Evolutionary conservation across 2,888 invertebrate genomes (phyloP).

Genomic region (Tipula helvola): DNA sequence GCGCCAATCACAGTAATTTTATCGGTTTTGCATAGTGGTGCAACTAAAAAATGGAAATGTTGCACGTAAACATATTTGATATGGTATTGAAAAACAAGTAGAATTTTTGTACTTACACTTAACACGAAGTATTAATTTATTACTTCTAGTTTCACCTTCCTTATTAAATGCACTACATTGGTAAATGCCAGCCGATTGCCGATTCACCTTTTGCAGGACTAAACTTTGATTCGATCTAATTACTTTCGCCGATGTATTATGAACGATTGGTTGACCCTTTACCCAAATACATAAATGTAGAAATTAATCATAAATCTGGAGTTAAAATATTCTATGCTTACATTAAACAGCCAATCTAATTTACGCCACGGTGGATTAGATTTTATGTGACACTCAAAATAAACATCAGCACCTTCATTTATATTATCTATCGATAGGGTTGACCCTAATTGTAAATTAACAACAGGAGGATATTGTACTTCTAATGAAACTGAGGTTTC

Average conservation of each 20-base stretch:
- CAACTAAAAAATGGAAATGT: slow-evolving; percentile 40
- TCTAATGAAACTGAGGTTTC: slow-evolving; percentile 32
- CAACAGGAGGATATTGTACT: slow-evolving; percentile 56
- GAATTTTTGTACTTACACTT: slow-evolving; percentile 58
- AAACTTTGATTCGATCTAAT: slow-evolving; percentile 87
- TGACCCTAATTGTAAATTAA: slow-evolving; percentile 67
- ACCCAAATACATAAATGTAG: not conserved
- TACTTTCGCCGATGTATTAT: slow-evolving; percentile 76
- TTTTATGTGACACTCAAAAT: slow-evolving; percentile 84
- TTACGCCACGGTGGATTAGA: slow-evolving; percentile 77
- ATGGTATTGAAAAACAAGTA: not conserved
- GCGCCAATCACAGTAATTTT: slow-evolving; percentile 66
- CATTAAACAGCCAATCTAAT: slow-evolving; percentile 77
- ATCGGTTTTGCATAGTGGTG: slow-evolving; percentile 58
- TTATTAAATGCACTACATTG: slow-evolving; percentile 80
- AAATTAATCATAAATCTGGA: not conserved
- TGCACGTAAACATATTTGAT: not conserved
- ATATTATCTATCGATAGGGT: slow-evolving; percentile 77
- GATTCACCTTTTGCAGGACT: slow-evolving; percentile 78
- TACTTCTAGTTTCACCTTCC: slow-evolving; percentile 78
- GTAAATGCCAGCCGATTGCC: slow-evolving; percentile 75
- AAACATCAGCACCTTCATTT: slow-evolving; percentile 85
- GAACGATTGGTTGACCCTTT: slow-evolving; percentile 65
- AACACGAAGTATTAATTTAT: slow-evolving; percentile 70
- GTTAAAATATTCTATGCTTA: slow-evolving; percentile 40